Evolutionary conservation across 2,888 invertebrate genomes (phyloP).

Genomic region (Vesta saturnalis): DNA sequence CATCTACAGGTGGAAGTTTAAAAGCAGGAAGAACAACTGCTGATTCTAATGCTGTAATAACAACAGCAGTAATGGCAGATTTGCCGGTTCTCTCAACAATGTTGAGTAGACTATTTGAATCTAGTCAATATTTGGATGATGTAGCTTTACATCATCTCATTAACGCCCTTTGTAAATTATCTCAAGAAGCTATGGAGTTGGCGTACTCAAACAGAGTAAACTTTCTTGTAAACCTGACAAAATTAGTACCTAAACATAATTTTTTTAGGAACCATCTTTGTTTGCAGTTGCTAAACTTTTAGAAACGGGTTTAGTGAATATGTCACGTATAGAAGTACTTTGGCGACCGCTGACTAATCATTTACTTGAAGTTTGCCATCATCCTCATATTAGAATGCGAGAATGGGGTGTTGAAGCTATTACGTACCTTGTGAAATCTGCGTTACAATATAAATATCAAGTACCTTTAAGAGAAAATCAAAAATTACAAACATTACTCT

Average conservation of each 20-base stretch:
- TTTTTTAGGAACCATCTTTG: constrained; percentile 86
- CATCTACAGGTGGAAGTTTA: constrained; percentile 92
- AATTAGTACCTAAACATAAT: neutral
- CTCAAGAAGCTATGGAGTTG: constrained; percentile 96
- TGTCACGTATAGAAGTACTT: constrained; percentile 90
- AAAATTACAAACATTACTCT: constrained; percentile 85
- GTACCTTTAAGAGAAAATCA: constrained; percentile 86
- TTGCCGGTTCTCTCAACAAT: constrained; percentile 89
- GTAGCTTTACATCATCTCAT: constrained; percentile 95
- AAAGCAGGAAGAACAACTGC: constrained; percentile 83
- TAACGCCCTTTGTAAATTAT: constrained; percentile 94
- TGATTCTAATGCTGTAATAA: constrained; percentile 88
- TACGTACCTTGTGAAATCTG: constrained; percentile 91
- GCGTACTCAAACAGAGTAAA: constrained; percentile 92
- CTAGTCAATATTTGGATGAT: constrained; percentile 92
- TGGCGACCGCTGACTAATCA: constrained; percentile 97
- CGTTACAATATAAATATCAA: constrained; percentile 86
- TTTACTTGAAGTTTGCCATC: constrained; percentile 94
- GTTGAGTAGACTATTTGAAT: constrained; percentile 93
- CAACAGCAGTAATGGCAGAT: constrained; percentile 97
- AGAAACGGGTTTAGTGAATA: constrained; percentile 96
- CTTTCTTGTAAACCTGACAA: constrained; percentile 14
- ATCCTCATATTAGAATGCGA: constrained; percentile 93
- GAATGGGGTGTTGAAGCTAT: constrained; percentile 99
- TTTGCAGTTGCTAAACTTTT: constrained; percentile 98